Evolutionary conservation across 2,888 invertebrate species (phyloP).

Genomic region (Papilio demoleus): DNA sequence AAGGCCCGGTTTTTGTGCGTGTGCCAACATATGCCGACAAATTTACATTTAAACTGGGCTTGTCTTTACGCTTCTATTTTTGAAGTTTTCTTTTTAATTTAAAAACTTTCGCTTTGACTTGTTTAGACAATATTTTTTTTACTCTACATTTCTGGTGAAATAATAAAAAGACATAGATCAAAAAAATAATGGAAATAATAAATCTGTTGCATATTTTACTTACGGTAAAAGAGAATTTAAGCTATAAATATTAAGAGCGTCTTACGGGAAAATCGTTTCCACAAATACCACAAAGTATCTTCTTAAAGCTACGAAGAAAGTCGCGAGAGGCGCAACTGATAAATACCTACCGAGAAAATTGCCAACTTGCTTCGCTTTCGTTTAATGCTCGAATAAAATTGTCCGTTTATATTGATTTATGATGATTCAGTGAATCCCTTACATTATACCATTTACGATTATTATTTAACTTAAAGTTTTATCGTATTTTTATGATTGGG

Average conservation of each 20-base stretch:
- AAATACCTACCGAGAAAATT: constrained; percentile 35
- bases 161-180: not conserved
- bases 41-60: constrained; percentile 34
- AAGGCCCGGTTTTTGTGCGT: constrained; percentile 11
- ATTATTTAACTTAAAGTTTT: constrained; percentile 13
- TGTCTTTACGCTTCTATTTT: constrained; percentile 16
- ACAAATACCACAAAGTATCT: constrained; percentile 23
- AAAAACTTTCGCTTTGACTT: too few species aligned
- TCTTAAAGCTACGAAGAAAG: constrained; percentile 24
- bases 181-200: not conserved
- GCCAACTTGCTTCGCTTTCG: constrained; percentile 27
- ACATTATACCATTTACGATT: constrained; percentile 24
- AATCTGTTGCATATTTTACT: not conserved
- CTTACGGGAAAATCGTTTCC: constrained; percentile 11
- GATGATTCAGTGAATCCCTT: constrained; percentile 18
- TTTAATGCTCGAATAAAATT: constrained; percentile 34
- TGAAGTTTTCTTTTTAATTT: constrained; percentile 7
- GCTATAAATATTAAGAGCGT: constrained; percentile 21
- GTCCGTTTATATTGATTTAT: constrained; percentile 33
- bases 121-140: not conserved
- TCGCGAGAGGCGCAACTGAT: constrained; percentile 17
- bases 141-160: not conserved
- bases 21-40: constrained; percentile 18
- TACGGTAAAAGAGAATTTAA: not conserved
- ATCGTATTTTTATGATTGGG: not conserved